Evolutionary conservation across 1,140 invertebrate genomes (phyloP).

Genomic region (Drosophila quadrilineata): DNA sequence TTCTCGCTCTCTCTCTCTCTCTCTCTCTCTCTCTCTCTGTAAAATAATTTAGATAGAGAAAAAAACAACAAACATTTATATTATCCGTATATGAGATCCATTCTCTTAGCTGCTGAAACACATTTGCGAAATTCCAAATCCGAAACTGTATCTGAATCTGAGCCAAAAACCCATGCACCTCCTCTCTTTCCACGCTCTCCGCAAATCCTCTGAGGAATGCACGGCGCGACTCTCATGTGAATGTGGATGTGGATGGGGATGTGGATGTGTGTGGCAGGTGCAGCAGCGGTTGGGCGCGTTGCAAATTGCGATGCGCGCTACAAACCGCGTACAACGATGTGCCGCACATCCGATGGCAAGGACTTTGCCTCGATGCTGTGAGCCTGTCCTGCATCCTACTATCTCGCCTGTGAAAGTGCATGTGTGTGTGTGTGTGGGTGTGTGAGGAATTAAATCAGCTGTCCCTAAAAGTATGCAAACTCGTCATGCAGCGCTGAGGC

Average conservation of each 20-base stretch:
- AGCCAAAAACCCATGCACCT: not conserved
- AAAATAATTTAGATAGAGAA: too few relatives aligned
- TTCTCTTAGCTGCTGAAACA: too few relatives aligned
- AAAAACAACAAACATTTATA: too few relatives aligned
- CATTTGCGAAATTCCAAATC: not conserved
- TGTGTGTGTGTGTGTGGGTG: too few relatives aligned
- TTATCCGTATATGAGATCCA: too few relatives aligned
- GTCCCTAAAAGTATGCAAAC: constrained; percentile 71
- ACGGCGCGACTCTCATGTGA: constrained; percentile 21
- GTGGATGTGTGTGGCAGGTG: constrained; percentile 30
- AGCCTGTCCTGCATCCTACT: constrained; percentile 4
- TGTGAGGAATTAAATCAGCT: constrained; percentile 65
- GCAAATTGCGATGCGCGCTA: constrained; percentile 48
- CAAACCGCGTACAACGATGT: constrained; percentile 7
- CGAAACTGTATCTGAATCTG: not conserved
- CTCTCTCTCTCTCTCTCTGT: constrained; percentile 23
- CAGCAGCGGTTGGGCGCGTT: constrained; percentile 26
- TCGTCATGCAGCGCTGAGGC: constrained; percentile 60
- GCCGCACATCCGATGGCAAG: constrained; percentile 22
- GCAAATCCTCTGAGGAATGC: constrained; percentile 5
- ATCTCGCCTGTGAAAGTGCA: too few relatives aligned
- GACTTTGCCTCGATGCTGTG: constrained; percentile 9
- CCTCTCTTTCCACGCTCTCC: not conserved
- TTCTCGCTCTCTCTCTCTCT: constrained; percentile 11
- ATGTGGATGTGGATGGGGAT: too few relatives aligned